Conservation (phyloP, 1,140 invertebrate species). For the Laupala kohalensis region DNA sequence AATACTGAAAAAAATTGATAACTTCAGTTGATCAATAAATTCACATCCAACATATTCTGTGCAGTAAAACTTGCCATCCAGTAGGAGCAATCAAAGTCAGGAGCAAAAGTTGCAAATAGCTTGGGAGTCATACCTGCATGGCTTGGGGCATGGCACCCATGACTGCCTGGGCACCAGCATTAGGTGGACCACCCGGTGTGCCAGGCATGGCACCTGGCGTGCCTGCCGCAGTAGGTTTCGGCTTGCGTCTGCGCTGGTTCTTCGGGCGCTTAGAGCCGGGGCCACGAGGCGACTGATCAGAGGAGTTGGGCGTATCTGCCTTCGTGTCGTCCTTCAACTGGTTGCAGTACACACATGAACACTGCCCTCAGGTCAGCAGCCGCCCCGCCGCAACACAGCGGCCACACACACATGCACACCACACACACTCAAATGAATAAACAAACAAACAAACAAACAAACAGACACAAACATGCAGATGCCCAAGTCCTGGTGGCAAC, state of each 20-base stretch:
- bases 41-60: no score
- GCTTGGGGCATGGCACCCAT: slow-evolving; percentile 11
- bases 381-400: neutral
- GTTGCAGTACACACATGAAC: slow-evolving; percentile 27
- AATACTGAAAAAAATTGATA: no score
- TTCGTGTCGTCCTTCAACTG: slow-evolving; percentile 39
- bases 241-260: slow-evolving; percentile 17
- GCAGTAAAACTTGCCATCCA: no score
- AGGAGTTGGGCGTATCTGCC: slow-evolving; percentile 39
- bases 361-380: slow-evolving; percentile 18
- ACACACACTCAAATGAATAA: neutral
- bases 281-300: slow-evolving; percentile 38
- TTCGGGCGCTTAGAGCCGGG: slow-evolving; percentile 18
- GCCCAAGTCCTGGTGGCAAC: neutral
- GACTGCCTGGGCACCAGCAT: slow-evolving; percentile 6
- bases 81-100: neutral
- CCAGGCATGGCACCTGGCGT: slow-evolving; percentile 6
- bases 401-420: neutral
- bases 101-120: neutral
- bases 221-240: slow-evolving; percentile 8
- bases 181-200: slow-evolving; percentile 10
- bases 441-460: neutral
- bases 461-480: neutral
- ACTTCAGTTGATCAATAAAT: no score
- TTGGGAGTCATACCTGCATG: slow-evolving; percentile 9